These are phyloP conservation scores for Aporophyla nigra DNA, from an alignment of 2,888 invertebrate genomes.

Conservation along the genomic window DNA sequence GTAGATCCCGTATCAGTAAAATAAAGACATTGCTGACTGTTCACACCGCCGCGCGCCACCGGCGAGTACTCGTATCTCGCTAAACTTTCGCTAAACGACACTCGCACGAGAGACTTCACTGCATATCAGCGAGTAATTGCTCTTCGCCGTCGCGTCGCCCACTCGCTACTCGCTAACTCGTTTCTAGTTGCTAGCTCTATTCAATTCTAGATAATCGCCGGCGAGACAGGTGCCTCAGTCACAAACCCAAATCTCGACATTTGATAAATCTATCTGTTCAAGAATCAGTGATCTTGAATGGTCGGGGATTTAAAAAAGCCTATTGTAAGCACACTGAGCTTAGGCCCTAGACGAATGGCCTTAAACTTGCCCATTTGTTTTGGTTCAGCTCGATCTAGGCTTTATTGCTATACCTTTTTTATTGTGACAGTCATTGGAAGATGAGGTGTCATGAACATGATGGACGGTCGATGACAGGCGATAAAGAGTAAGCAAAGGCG, in stretches of 20 bases:
- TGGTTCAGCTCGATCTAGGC: background rate
- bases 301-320: background rate
- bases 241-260: background rate
- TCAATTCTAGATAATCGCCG: too few relatives aligned
- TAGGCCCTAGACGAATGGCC: constrained; percentile 2
- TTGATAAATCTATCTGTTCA: background rate
- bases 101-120: too few relatives aligned
- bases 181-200: too few relatives aligned
- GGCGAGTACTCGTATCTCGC: too few relatives aligned
- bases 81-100: too few relatives aligned
- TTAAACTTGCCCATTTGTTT: constrained; percentile 9
- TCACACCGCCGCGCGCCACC: too few relatives aligned
- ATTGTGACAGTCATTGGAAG: constrained; percentile 17
- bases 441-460: constrained; percentile 12
- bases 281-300: background rate
- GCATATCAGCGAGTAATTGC: too few relatives aligned
- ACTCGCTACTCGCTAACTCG: too few relatives aligned
- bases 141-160: too few relatives aligned
- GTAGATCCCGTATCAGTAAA: too few relatives aligned
- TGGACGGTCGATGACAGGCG: constrained; percentile 29
- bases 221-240: background rate
- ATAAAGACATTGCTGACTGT: too few relatives aligned
- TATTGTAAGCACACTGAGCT: constrained; percentile 1
- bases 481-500: constrained; percentile 6
- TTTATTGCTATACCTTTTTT: constrained; percentile 3